Conservation (phyloP, 2,113 vertebrate genomes). For the Gallinago jamesoni region DNA sequence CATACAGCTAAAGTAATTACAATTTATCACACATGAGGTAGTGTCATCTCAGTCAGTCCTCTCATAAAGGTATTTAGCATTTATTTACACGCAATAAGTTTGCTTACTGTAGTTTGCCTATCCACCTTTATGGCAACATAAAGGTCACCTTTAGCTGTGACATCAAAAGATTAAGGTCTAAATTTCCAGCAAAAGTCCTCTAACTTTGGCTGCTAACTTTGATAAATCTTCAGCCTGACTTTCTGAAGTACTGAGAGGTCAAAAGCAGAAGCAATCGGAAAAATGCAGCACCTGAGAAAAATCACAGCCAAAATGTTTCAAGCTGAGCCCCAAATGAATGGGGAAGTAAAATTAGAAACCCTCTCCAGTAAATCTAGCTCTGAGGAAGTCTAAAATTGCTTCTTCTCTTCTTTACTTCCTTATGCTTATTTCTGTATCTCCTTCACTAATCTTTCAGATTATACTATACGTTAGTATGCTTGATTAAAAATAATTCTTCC, state of each 20-base stretch:
- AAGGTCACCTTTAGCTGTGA: background rate
- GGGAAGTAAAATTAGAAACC: background rate
- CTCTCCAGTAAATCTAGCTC: background rate
- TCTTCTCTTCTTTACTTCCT: conserved; percentile 39
- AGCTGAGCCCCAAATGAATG: background rate
- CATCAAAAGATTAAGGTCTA: background rate
- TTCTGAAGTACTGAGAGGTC: background rate
- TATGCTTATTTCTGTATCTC: background rate
- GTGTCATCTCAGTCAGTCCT: background rate
- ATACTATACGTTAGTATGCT: background rate
- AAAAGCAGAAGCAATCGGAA: background rate
- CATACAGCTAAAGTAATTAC: background rate
- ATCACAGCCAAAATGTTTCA: background rate
- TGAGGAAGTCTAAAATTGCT: conserved; percentile 10
- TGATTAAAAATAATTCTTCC: background rate
- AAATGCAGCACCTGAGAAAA: background rate
- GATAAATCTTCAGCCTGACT: background rate
- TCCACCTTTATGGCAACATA: background rate
- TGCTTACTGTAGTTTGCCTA: background rate
- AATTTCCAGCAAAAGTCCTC: background rate
- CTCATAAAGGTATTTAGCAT: background rate
- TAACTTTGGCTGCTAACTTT: background rate
- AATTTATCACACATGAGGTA: background rate
- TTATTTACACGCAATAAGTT: background rate
- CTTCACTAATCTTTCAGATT: background rate